Conservation (phyloP, 1,140 invertebrate species). For the Triops cancriformis region DNA sequence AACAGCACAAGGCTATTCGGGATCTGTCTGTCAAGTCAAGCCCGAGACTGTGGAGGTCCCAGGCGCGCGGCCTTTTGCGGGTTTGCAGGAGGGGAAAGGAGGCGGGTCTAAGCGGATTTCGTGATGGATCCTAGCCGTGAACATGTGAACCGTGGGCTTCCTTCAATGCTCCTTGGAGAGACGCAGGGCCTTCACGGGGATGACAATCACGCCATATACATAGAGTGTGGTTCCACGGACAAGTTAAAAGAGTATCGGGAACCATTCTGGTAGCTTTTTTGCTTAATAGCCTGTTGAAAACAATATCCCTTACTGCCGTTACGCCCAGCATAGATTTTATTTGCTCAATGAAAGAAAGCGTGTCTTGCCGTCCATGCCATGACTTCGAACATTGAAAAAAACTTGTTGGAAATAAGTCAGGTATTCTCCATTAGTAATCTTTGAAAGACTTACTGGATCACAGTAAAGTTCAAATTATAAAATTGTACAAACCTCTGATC, state of each 20-base stretch:
- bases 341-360: too few species aligned
- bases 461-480: too few species aligned
- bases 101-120: background rate
- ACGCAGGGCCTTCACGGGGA: background rate
- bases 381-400: too few species aligned
- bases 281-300: too few species aligned
- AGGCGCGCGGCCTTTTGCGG: conserved; percentile 6
- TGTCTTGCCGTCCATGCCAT: too few species aligned
- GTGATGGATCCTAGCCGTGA: background rate
- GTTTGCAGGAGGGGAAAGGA: background rate
- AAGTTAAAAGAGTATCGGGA: background rate
- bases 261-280: too few species aligned
- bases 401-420: too few species aligned
- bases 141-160: background rate
- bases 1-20: background rate
- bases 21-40: conserved; percentile 10
- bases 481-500: too few species aligned
- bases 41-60: background rate
- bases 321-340: too few species aligned
- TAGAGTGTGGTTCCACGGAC: background rate
- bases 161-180: background rate
- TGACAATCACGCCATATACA: background rate
- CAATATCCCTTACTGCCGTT: too few species aligned
- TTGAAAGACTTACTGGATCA: too few species aligned
- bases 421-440: too few species aligned